These are phyloP conservation scores for Mus spicilegus DNA, from an alignment of 2,113 vertebrate species.

Conservation along the genomic window DNA sequence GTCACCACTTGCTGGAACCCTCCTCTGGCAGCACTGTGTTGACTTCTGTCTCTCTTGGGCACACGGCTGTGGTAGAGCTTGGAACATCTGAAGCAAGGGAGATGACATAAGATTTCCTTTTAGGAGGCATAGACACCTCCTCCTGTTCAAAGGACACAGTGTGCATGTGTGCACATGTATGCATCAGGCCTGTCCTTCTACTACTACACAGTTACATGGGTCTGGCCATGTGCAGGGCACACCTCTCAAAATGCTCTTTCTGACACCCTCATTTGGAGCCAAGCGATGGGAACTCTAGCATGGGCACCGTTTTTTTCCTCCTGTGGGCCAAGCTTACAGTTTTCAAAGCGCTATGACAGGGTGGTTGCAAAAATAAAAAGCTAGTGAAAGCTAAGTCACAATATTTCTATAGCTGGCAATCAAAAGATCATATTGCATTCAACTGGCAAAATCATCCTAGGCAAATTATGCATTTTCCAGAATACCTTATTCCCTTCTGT, in stretches of 20 bases:
- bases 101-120: slow-evolving; percentile 48
- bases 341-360: slow-evolving; percentile 83
- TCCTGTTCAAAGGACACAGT: not conserved
- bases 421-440: slow-evolving; percentile 83
- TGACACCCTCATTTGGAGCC: slow-evolving; percentile 34
- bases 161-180: not conserved
- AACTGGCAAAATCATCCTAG: slow-evolving; percentile 82
- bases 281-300: slow-evolving; percentile 60
- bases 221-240: not conserved
- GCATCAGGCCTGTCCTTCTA: not conserved
- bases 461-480: slow-evolving; percentile 87
- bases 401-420: slow-evolving; percentile 79
- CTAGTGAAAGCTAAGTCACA: slow-evolving; percentile 79
- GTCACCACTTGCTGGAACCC: slow-evolving; percentile 25
- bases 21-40: slow-evolving; percentile 47
- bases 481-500: slow-evolving; percentile 88
- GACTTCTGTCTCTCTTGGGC: slow-evolving; percentile 59
- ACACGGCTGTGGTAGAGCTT: not conserved
- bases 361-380: slow-evolving; percentile 81
- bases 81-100: slow-evolving; percentile 71
- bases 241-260: not conserved
- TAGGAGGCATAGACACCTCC: slow-evolving; percentile 51
- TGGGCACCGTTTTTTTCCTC: slow-evolving; percentile 70
- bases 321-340: slow-evolving; percentile 80
- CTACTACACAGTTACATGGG: not conserved